These are phyloP conservation scores for Xanthia icteritia DNA, from an alignment of 2,888 invertebrate genomes.

Conservation along the genomic window DNA sequence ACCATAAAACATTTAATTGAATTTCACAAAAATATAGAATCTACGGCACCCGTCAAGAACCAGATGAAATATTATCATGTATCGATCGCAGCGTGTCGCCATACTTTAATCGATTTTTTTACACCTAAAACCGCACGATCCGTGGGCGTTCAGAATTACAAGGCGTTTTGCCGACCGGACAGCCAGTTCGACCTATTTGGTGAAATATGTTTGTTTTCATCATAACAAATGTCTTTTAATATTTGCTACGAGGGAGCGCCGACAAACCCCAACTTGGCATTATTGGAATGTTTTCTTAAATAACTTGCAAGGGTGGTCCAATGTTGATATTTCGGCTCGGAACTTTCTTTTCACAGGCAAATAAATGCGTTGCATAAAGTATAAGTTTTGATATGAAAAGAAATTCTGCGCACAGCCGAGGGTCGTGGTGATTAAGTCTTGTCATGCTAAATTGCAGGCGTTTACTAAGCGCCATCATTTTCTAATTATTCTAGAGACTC, in stretches of 20 bases:
- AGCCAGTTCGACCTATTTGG: slow-evolving; percentile 81
- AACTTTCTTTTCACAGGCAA: slow-evolving; percentile 58
- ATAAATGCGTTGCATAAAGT: slow-evolving; percentile 57
- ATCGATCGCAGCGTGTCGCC: slow-evolving; percentile 90
- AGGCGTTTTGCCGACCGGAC: slow-evolving; percentile 86
- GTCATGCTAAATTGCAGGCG: slow-evolving; percentile 80
- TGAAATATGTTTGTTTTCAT: slow-evolving; percentile 89
- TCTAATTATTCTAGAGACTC: slow-evolving; percentile 67
- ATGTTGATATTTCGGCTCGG: slow-evolving; percentile 69
- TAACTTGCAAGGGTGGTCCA: slow-evolving; percentile 85
- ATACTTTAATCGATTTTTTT: slow-evolving; percentile 90
- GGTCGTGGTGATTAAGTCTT: slow-evolving; percentile 76
- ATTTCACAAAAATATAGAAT: slow-evolving; percentile 87
- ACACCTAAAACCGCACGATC: slow-evolving; percentile 89
- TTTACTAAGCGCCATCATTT: slow-evolving; percentile 73
- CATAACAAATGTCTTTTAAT: slow-evolving; percentile 83
- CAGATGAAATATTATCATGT: slow-evolving; percentile 89
- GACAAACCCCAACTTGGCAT: slow-evolving; percentile 72
- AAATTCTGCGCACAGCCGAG: slow-evolving; percentile 61
- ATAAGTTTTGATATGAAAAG: slow-evolving; percentile 56
- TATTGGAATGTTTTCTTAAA: slow-evolving; percentile 83
- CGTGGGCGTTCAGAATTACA: slow-evolving; percentile 88
- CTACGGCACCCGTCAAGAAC: slow-evolving; percentile 82
- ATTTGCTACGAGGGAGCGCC: slow-evolving; percentile 77
- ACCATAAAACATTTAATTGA: slow-evolving; percentile 87